Evolutionary conservation across 2,888 invertebrate species (phyloP).

Genomic region (Melanostoma mellinum): DNA sequence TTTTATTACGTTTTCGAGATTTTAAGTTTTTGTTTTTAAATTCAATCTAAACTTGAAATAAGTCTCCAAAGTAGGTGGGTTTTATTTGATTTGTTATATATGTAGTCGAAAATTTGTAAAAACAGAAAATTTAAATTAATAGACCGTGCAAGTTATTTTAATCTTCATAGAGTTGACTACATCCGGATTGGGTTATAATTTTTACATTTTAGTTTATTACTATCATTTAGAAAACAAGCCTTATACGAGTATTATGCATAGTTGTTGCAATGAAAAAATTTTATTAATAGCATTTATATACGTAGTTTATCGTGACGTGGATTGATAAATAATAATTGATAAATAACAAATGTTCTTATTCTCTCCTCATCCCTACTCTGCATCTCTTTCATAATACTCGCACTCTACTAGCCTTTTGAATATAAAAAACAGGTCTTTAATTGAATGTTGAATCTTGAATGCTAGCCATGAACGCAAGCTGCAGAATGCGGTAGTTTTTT

Average conservation of each 20-base stretch:
- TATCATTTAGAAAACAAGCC: conserved; percentile 34
- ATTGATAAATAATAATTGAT: conserved; percentile 36
- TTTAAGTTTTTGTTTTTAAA: conserved; percentile 17
- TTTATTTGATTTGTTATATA: conserved; percentile 50
- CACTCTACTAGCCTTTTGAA: too few species aligned
- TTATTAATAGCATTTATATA: conserved; percentile 39
- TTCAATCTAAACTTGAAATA: conserved; percentile 56
- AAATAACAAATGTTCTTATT: conserved; percentile 54
- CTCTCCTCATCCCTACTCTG: conserved; percentile 7
- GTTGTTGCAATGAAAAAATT: conserved; percentile 25
- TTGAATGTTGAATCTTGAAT: too few species aligned
- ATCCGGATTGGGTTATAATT: conserved; percentile 29
- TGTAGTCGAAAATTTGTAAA: conserved; percentile 55
- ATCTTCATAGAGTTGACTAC: conserved; percentile 44
- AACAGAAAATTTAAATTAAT: conserved; percentile 27
- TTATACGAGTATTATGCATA: conserved; percentile 8
- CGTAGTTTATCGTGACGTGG: conserved; percentile 46
- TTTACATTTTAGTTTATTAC: conserved; percentile 27
- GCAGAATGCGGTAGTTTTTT: too few species aligned
- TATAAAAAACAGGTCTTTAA: too few species aligned
- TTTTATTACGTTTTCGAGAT: neutral
- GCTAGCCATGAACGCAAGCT: too few species aligned
- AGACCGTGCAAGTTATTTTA: conserved; percentile 45
- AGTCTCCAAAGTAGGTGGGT: conserved; percentile 69
- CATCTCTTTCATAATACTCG: conserved; percentile 1